Evolutionary conservation across 2,797 vertebrate species (phyloP), one percentile per base, ranked within the genome.

Genomic region (Alouatta caraya): DNA sequence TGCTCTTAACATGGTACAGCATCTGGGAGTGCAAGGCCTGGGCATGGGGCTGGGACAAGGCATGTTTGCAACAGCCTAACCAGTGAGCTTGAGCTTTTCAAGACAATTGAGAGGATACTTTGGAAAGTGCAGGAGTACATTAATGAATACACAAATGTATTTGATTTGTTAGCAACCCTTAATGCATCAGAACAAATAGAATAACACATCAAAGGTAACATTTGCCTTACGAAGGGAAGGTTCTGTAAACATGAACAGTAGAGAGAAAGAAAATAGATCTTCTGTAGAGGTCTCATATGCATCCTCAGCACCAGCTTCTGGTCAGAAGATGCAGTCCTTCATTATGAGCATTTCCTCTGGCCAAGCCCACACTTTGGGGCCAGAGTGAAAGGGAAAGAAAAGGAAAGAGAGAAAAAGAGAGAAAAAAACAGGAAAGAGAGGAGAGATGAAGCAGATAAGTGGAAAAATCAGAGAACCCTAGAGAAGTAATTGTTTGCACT

Each of bases 21-120:
- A 61, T 87, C 91, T 42, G 4, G 91, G 97, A 97, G 93, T 61
- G 96, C 94, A 96, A 83, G 39, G 82, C 82, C 96, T 98, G 97
- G 97, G 97, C 92, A 64, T 2, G 8, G 2, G 95, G 95, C 93
- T 79, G 96, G 91, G 82, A 89, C 81, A 91, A 97, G 90, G 57
- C 83, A 94, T 83, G 42, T 82, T 87, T 88, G 17, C 26, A 10
- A 44, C 67, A 76, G n/a, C 82, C 13, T 5, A 94, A 76, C 50
- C n/a, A 46, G 80, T 0, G 1, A 91, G 33, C 84, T 37, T 70
- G 75, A 70, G 79, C n/a, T 93, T 85, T 33, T 76, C 57, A 76
- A 76, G 93, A 92, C 82, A 82, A 50, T 37, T 28, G 64, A 80
- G 81, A 93, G 80, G 80, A 79, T 33, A 64, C n/a, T 89, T 55